A percentile compares a stretch with the other conserved stretches of the same genome.
Conservation (phyloP, 2,888 invertebrate species). For the Prenolepis imparis region DNA sequence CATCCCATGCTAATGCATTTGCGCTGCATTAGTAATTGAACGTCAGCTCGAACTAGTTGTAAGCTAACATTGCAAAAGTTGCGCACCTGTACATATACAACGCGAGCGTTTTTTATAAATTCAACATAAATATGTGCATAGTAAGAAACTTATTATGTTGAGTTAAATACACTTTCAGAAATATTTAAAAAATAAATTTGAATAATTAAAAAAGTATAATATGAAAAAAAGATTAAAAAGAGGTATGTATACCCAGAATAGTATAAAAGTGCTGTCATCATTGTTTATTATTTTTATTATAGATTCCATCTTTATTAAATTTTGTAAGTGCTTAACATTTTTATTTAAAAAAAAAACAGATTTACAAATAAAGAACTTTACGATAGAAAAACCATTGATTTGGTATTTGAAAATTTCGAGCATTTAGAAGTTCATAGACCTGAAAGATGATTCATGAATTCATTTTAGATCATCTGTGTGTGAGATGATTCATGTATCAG, state of each 20-base stretch:
- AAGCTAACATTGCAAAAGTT: constrained; percentile 11
- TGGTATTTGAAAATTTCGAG: not conserved
- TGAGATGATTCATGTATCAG: constrained; percentile 29
- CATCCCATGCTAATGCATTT: constrained; percentile 58
- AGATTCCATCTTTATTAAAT: not conserved
- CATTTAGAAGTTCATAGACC: constrained; percentile 42
- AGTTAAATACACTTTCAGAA: not conserved
- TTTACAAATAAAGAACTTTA: not conserved
- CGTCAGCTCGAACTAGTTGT: not conserved
- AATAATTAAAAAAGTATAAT: not conserved
- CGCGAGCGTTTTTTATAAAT: not conserved
- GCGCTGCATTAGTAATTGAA: constrained; percentile 39
- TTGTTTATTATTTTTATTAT: not conserved
- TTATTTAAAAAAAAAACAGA: not conserved
- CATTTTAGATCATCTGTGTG: constrained; percentile 37
- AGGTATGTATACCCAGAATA: not conserved
- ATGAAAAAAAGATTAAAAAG: constrained; percentile 1
- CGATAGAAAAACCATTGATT: not conserved
- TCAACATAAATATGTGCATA: not conserved
- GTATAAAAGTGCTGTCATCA: not conserved
- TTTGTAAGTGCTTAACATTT: not conserved
- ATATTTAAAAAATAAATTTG: not conserved
- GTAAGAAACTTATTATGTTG: not conserved
- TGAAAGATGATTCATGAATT: constrained; percentile 38
- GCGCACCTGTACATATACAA: not conserved